Percentiles rank a stretch among this genome's conserved stretches.
Conservation (phyloP, 30 jellyfish, hydroid and myxozoan genomes). For the Aurelia aurita region DNA sequence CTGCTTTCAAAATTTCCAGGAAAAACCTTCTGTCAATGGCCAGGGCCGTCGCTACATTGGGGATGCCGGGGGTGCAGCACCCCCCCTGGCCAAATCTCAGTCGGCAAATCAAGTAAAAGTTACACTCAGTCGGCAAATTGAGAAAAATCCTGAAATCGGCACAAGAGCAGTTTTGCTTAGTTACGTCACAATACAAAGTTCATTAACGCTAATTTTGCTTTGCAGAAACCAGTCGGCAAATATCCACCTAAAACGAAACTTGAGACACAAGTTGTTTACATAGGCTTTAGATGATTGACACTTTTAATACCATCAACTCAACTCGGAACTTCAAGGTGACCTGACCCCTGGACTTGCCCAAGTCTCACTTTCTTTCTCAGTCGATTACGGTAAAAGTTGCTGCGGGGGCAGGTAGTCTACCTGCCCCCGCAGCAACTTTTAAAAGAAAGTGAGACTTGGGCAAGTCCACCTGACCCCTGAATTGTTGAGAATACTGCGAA, state of each 20-base stretch:
- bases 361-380: no score
- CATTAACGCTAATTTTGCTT: constrained; percentile 15
- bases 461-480: no score
- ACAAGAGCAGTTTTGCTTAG: constrained; percentile 16
- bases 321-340: neutral
- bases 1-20: no score
- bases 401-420: no score
- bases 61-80: no score
- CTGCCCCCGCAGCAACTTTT: no score
- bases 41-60: no score
- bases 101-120: constrained; percentile 1
- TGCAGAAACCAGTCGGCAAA: constrained; percentile 8
- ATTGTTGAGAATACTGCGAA: no score
- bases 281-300: constrained; percentile 9
- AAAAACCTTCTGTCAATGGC: no score
- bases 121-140: constrained; percentile 18
- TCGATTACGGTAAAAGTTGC: no score
- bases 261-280: constrained; percentile 6
- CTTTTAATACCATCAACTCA: neutral
- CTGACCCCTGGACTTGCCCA: neutral
- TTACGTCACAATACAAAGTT: constrained; percentile 27
- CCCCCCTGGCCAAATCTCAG: no score
- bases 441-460: no score
- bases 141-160: constrained; percentile 19
- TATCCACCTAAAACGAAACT: constrained; percentile 1